Evolutionary conservation across 2,113 vertebrate species (phyloP).

Genomic region (Erpornis zantholeuca): DNA sequence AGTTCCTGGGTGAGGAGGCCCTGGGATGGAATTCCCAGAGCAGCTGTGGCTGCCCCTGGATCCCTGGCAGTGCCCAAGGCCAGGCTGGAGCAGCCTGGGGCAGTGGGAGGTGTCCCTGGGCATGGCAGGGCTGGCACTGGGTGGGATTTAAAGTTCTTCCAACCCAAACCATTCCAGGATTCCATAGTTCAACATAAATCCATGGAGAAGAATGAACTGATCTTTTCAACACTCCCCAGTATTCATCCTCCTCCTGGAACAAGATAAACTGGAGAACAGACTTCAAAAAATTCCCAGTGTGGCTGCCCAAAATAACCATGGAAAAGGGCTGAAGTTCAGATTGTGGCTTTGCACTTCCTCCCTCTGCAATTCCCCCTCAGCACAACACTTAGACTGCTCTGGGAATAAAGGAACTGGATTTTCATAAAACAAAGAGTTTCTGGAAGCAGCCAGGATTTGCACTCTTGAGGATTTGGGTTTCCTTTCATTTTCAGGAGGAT

Average conservation of each 20-base stretch:
- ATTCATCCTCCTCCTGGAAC: not conserved
- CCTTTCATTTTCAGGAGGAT: not conserved
- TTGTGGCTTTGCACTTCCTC: not conserved
- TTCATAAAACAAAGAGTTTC: not conserved
- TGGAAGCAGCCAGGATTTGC: not conserved
- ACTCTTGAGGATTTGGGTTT: not conserved
- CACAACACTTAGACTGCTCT: not conserved
- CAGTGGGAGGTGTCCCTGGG: not conserved
- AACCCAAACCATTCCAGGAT: not conserved
- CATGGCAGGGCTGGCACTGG: not conserved
- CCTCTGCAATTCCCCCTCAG: not conserved
- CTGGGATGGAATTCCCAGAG: not conserved
- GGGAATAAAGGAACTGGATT: not conserved
- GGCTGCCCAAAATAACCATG: not conserved
- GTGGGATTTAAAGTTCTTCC: fast-evolving
- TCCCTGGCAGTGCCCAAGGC: not conserved
- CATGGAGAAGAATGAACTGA: not conserved
- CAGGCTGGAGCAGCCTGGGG: not conserved
- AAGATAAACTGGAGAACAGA: not conserved
- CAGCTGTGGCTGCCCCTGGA: not conserved
- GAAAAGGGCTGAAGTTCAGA: not conserved
- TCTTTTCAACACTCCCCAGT: not conserved
- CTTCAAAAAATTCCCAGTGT: not conserved
- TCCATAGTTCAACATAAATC: not conserved
- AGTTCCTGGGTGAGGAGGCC: fast-evolving